These are phyloP conservation scores for Nysson spinosus DNA, from an alignment of 2,888 invertebrate genomes.

Conservation along the genomic window DNA sequence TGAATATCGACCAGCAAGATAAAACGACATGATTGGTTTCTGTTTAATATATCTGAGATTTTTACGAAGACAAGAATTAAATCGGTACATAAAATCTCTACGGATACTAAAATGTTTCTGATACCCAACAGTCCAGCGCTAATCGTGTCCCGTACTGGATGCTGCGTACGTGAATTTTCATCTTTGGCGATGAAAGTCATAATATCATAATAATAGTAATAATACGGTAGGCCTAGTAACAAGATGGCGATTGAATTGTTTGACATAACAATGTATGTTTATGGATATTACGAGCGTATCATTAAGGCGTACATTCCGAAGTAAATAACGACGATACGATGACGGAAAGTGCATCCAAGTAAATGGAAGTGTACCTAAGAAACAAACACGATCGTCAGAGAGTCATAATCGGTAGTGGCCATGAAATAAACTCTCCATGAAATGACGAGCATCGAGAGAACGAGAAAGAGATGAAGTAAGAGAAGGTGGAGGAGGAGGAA, in stretches of 20 bases:
- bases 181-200: too few relatives aligned
- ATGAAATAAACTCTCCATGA: conserved; percentile 59
- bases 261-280: not conserved
- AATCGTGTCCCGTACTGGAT: too few relatives aligned
- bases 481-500: conserved; percentile 20
- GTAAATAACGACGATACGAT: not conserved
- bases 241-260: not conserved
- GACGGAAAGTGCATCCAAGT: not conserved
- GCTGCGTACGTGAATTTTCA: too few relatives aligned
- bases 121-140: too few relatives aligned
- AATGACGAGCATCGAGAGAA: conserved; percentile 55
- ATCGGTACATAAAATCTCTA: too few relatives aligned
- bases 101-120: too few relatives aligned
- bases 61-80: too few relatives aligned
- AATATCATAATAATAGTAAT: too few relatives aligned
- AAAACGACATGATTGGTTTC: too few relatives aligned
- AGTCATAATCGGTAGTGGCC: conserved; percentile 45
- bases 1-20: too few relatives aligned
- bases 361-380: conserved; percentile 13
- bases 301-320: conserved; percentile 1
- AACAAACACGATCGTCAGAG: conserved; percentile 24
- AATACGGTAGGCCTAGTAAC: not conserved
- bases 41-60: too few relatives aligned
- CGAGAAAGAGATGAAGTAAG: conserved; percentile 18
- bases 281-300: not conserved